These are phyloP conservation scores for Chlorodrepanis virens DNA, from an alignment of 2,113 vertebrate species.

Conservation along the genomic window DNA sequence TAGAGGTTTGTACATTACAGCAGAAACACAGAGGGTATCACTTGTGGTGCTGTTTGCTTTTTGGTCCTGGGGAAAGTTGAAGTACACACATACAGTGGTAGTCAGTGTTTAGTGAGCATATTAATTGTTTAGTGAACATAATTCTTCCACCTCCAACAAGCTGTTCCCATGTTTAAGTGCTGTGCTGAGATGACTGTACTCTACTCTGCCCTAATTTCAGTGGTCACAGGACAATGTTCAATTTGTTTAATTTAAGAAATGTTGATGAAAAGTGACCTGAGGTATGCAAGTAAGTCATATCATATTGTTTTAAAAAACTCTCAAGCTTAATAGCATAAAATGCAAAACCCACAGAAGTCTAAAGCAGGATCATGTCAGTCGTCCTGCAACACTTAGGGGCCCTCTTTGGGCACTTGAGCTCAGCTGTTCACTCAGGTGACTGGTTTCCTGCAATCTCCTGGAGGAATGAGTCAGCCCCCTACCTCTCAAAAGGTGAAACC, in stretches of 20 bases:
- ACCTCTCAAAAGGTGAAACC: not conserved
- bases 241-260: not conserved
- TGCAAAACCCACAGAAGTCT: not conserved
- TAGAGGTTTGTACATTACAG: not conserved
- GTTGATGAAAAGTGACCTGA: not conserved
- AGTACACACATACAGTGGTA: not conserved
- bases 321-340: not conserved
- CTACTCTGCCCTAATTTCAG: not conserved
- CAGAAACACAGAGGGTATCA: not conserved
- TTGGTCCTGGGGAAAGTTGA: not conserved
- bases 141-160: not conserved
- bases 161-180: not conserved
- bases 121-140: not conserved
- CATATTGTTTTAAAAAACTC: not conserved
- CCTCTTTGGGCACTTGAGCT: not conserved
- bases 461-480: not conserved
- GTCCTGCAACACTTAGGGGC: not conserved
- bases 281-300: not conserved
- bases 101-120: not conserved
- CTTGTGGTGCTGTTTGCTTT: not conserved
- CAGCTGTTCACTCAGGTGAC: not conserved
- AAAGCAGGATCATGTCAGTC: not conserved
- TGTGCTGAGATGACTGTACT: not conserved
- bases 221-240: not conserved
- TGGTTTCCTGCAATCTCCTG: not conserved